Evolutionary conservation across 37 sponge, comb jelly and placozoan genomes (phyloP), one percentile per base, ranked within the genome.

Genomic region (Geodia barretti): DNA sequence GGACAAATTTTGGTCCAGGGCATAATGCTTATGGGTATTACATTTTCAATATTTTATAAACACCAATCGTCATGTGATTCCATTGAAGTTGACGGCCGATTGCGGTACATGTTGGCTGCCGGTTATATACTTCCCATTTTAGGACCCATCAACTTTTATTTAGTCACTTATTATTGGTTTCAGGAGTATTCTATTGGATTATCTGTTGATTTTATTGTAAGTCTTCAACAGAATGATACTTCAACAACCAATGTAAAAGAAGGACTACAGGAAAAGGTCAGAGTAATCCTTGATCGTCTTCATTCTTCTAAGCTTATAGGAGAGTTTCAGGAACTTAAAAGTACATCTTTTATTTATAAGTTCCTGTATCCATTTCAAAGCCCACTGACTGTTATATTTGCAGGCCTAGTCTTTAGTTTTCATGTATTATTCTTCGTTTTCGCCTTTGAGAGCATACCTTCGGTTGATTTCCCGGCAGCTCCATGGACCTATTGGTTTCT

Each of bases 161-260:
- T 70, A 9, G 38, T 30, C 19, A 70, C 70, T 34, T 70, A 30
- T 70, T 70, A 33, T 20, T 70, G 70, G 70, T 35, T 70, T 4
- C 30, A 70, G 24, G 70, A 70, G 38, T 35, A 33, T 38, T 9
- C 36, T 8, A 70, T 30, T 70, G 70, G 70, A 5, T 35, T 70
- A 3, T 70, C 38, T 70, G 4, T 70, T 30, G 38, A 70, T 35
- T 17, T 47, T 47, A 7, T 47, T n/a, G n/a, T n/a, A n/a, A n/a
- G n/a, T n/a, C n/a, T n/a, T n/a, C n/a, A n/a, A n/a, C n/a, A n/a
- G n/a, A n/a, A n/a, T n/a, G n/a, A n/a, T n/a, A n/a, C n/a, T n/a
- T n/a, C n/a, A n/a, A n/a, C n/a, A n/a, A n/a, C n/a, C n/a, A n/a
- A n/a, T n/a, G n/a, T n/a, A n/a, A n/a, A n/a, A n/a, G n/a, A n/a